Evolutionary conservation across 2,888 invertebrate species (phyloP).

Genomic region (Muscina levida): DNA sequence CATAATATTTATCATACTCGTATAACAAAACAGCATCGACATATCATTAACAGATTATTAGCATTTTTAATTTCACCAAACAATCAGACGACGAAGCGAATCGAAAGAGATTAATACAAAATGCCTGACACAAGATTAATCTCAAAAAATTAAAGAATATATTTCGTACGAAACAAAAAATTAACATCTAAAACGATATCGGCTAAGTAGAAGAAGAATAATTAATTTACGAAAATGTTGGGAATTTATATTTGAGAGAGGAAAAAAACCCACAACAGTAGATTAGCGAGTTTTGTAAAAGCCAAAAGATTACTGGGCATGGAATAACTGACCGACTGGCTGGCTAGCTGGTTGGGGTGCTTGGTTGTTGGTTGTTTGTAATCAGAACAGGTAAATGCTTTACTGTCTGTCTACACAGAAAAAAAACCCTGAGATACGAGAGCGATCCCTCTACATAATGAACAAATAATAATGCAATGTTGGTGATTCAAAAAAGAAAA

Average conservation of each 20-base stretch:
- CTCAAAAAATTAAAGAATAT: conserved; percentile 44
- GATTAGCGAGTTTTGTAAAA: conserved; percentile 20
- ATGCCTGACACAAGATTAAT: conserved; percentile 49
- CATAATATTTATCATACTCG: neutral
- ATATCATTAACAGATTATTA: conserved; percentile 48
- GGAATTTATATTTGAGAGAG: too few species aligned
- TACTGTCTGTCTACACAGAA: neutral
- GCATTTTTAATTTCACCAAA: conserved; percentile 53
- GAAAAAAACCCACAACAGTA: neutral
- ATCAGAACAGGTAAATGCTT: conserved; percentile 28
- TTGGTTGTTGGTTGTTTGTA: neutral
- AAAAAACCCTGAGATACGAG: neutral
- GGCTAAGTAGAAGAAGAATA: neutral
- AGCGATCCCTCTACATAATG: neutral
- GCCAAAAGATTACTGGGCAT: too few species aligned
- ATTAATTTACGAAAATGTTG: neutral
- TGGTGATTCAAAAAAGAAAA: conserved; percentile 1
- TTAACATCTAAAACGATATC: neutral
- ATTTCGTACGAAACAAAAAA: conserved; percentile 28
- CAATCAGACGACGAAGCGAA: conserved; percentile 33
- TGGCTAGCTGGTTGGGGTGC: neutral
- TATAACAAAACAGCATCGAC: conserved; percentile 24
- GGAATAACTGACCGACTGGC: too few species aligned
- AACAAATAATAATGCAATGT: neutral
- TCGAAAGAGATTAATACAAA: conserved; percentile 10